A percentile compares a stretch with the other conserved stretches of the same genome.
phyloP scores from a whole-genome alignment of 2,888 invertebrate species.

The Herminia tarsipennalis region DNA sequence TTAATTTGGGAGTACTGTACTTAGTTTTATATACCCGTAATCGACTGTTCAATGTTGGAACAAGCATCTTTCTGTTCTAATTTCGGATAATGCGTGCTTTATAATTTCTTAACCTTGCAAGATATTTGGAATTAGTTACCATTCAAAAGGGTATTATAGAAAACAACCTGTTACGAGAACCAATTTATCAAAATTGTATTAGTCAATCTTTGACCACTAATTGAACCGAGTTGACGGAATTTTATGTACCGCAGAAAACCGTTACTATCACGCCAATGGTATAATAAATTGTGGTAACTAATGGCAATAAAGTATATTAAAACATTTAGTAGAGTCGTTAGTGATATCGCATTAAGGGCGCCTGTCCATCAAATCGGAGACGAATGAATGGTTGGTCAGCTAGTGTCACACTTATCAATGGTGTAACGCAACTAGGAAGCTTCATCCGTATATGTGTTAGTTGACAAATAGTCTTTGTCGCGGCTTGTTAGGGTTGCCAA shows the following conservation, averaged over 20 bases:
- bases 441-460: conserved; percentile 27
- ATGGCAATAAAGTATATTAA: conserved; percentile 21
- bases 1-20: no score
- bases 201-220: conserved; percentile 10
- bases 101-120: background rate
- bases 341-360: conserved; percentile 36
- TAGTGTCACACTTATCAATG: conserved; percentile 31
- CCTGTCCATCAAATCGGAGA: conserved; percentile 34
- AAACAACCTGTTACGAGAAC: background rate
- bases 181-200: conserved; percentile 3
- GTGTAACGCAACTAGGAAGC: conserved; percentile 29
- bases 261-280: conserved; percentile 9
- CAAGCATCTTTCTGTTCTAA: no score
- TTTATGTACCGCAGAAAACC: conserved; percentile 9
- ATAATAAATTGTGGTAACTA: conserved; percentile 12
- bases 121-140: background rate
- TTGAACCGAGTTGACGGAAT: conserved; percentile 4
- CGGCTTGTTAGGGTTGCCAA: conserved; percentile 3
- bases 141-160: background rate
- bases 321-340: conserved; percentile 24
- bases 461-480: conserved; percentile 17
- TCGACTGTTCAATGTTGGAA: no score
- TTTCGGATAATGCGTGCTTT: no score
- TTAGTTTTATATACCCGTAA: no score
- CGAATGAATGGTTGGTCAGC: conserved; percentile 26